These are phyloP conservation scores for Otocyon megalotis DNA, from an alignment of 2,113 vertebrate species.

Conservation along the genomic window DNA sequence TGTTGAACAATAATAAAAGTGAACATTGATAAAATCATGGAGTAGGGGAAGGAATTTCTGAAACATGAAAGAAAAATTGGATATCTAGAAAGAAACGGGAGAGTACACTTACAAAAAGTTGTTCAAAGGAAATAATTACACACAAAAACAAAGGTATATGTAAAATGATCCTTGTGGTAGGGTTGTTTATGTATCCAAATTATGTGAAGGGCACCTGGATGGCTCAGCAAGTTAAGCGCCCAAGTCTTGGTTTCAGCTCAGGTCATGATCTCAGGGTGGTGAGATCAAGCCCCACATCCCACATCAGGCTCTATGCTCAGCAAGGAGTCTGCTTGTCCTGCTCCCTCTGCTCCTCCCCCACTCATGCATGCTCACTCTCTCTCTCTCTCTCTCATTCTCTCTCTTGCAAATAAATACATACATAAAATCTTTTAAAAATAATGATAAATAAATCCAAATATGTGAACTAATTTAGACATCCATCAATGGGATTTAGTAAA, in stretches of 20 bases:
- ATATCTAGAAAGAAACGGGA: neutral
- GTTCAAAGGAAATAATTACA: neutral
- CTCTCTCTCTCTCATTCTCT: neutral
- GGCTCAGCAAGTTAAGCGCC: neutral
- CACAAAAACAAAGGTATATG: neutral
- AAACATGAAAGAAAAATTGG: conserved; percentile 1
- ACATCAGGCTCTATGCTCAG: neutral
- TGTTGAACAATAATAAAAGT: neutral
- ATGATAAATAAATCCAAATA: neutral
- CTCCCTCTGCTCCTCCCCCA: neutral
- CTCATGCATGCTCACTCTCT: neutral
- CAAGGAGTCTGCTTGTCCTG: neutral
- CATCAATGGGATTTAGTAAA: neutral
- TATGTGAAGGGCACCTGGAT: neutral
- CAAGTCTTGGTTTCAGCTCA: neutral
- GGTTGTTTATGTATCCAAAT: neutral
- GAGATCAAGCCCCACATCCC: neutral
- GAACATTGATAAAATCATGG: neutral
- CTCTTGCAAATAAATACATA: neutral
- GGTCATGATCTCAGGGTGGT: neutral
- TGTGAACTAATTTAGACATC: neutral
- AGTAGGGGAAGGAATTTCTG: neutral
- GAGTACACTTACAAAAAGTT: neutral
- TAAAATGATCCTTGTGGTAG: neutral
- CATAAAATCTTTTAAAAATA: neutral